phyloP scores from a whole-genome alignment of 1,140 invertebrate genomes.

The Cydia splendana region DNA sequence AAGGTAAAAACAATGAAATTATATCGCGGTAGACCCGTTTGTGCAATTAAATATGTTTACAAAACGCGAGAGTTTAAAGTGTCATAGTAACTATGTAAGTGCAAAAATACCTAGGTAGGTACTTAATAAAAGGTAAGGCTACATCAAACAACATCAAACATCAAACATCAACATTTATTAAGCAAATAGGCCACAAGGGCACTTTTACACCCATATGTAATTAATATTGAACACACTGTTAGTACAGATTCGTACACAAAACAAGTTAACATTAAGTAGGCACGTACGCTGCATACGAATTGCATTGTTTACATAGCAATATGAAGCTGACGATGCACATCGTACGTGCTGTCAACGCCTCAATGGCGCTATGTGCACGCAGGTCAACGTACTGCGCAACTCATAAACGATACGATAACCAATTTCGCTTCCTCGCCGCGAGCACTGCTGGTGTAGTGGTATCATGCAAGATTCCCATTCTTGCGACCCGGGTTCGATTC shows the following conservation, averaged over 20 bases:
- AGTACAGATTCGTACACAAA: not conserved
- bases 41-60: no score
- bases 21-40: no score
- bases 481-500: slow-evolving; percentile 98
- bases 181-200: no score
- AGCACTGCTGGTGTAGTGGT: slow-evolving; percentile 97
- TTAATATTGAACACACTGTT: no score
- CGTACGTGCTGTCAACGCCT: slow-evolving; percentile 21
- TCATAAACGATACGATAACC: slow-evolving; percentile 1
- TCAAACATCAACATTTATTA: no score
- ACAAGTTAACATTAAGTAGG: not conserved
- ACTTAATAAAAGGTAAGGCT: no score
- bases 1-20: no score
- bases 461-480: slow-evolving; percentile 98
- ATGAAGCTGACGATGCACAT: slow-evolving; percentile 20
- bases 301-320: slow-evolving; percentile 16
- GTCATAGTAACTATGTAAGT: no score
- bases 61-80: no score
- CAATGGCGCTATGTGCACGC: slow-evolving; percentile 13
- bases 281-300: not conserved
- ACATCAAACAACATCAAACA: no score
- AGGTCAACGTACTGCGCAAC: slow-evolving; percentile 25
- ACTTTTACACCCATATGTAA: no score
- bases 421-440: not conserved
- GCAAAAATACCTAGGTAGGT: no score